Conservation (phyloP, 2,888 invertebrate species). For the Halictus ligatus region DNA sequence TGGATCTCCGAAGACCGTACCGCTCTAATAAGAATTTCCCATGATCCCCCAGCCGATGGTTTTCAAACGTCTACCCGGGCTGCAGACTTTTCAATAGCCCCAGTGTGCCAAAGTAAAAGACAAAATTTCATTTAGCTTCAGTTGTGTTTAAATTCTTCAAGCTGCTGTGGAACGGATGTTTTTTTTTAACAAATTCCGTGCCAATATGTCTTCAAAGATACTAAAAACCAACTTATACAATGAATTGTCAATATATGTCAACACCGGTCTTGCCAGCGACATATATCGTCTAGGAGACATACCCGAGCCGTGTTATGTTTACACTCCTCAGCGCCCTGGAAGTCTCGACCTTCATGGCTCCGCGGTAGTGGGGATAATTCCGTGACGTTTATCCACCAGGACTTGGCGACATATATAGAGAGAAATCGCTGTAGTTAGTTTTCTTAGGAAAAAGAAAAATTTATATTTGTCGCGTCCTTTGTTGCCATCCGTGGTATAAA, state of each 20-base stretch:
- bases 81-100: neutral
- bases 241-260: no score
- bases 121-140: neutral
- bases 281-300: no score
- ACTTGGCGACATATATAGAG: no score
- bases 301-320: no score
- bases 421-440: neutral
- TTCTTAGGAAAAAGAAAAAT: neutral
- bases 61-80: neutral
- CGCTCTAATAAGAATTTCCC: neutral
- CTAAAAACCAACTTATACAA: neutral
- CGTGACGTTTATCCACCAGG: no score
- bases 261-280: no score
- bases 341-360: no score
- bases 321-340: no score
- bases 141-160: neutral
- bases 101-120: neutral
- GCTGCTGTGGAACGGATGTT: neutral
- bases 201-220: neutral
- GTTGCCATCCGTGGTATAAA: neutral
- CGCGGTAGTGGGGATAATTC: no score
- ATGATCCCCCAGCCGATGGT: neutral
- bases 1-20: neutral
- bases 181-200: neutral
- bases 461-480: neutral